Evolutionary conservation across 2,888 invertebrate genomes (phyloP).

Genomic region (Drosophila leonis): DNA sequence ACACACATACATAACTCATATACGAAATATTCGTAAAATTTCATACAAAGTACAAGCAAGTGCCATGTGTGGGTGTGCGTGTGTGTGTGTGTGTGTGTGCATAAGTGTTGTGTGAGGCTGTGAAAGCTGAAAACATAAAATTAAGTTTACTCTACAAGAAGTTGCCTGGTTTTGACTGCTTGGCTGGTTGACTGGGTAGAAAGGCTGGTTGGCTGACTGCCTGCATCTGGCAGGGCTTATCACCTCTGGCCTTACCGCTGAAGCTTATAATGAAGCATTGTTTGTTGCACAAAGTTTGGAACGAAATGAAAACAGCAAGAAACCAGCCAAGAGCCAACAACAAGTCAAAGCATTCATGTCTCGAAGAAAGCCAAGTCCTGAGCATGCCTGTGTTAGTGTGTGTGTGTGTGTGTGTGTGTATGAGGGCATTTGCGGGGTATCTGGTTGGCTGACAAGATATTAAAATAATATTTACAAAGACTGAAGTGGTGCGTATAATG

Average conservation of each 20-base stretch:
- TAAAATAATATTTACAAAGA: constrained; percentile 77
- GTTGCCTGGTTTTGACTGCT: constrained; percentile 43
- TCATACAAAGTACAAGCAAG: constrained; percentile 75
- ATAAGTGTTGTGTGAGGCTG: constrained; percentile 28
- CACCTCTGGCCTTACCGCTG: constrained; percentile 71
- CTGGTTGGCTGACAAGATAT: constrained; percentile 64
- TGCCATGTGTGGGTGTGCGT: constrained; percentile 43
- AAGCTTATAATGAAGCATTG: constrained; percentile 80
- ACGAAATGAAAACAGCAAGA: constrained; percentile 59
- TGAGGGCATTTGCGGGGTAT: constrained; percentile 6
- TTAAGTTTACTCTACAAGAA: constrained; percentile 74
- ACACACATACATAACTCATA: constrained; percentile 58
- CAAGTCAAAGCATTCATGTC: constrained; percentile 27
- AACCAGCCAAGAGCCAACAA: constrained; percentile 52
- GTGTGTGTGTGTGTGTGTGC: constrained; percentile 30
- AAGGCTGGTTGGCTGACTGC: constrained; percentile 23
- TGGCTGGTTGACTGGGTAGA: constrained; percentile 10
- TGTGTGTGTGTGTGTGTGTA: constrained; percentile 22
- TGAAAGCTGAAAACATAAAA: constrained; percentile 68
- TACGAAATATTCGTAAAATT: constrained; percentile 79
- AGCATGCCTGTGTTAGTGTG: constrained; percentile 6
- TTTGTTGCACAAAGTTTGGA: constrained; percentile 77
- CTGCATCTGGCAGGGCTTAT: constrained; percentile 77
- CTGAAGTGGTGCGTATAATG: constrained; percentile 67
- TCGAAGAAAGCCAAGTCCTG: constrained; percentile 15